Evolutionary conservation across 2,888 invertebrate species (phyloP).

Genomic region (Xanthia togata): DNA sequence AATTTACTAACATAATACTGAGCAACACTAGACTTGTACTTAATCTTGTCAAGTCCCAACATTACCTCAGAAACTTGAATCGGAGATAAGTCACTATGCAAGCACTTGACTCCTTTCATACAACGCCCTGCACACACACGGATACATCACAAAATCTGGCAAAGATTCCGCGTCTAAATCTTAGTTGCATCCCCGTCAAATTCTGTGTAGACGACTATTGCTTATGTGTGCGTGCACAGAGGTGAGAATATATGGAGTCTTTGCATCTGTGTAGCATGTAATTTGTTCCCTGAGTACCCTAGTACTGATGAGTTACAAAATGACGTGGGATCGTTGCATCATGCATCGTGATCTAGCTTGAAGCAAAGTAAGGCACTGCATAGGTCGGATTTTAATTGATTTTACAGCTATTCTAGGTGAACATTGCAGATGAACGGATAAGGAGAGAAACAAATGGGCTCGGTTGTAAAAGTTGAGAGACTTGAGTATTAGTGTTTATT

Average conservation of each 20-base stretch:
- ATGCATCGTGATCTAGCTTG: slow-evolving; percentile 73
- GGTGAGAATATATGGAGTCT: slow-evolving; percentile 7
- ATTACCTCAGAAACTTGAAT: slow-evolving; percentile 59
- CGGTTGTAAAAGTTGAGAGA: slow-evolving; percentile 1
- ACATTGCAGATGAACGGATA: slow-evolving; percentile 36
- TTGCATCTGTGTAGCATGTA: slow-evolving; percentile 11
- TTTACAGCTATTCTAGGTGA: slow-evolving; percentile 59
- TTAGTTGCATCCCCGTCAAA: neutral
- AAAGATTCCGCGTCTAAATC: neutral
- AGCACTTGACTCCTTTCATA: slow-evolving; percentile 22
- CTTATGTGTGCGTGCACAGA: neutral
- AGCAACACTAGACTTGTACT: slow-evolving; percentile 54
- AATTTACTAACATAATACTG: slow-evolving; percentile 60
- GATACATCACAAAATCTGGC: neutral
- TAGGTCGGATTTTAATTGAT: slow-evolving; percentile 68
- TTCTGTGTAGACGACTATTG: neutral
- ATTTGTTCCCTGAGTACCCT: slow-evolving; percentile 44
- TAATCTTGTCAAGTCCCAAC: slow-evolving; percentile 61
- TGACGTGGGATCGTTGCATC: slow-evolving; percentile 74
- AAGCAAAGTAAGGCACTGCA: slow-evolving; percentile 63
- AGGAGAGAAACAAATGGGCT: slow-evolving; percentile 22
- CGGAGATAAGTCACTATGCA: slow-evolving; percentile 30
- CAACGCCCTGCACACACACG: slow-evolving; percentile 2
- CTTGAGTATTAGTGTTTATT: neutral
- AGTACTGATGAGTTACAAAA: slow-evolving; percentile 75